Evolutionary conservation across 2,888 invertebrate genomes (phyloP), one percentile per base, ranked within the genome.

Genomic region (Epinotia ramella): DNA sequence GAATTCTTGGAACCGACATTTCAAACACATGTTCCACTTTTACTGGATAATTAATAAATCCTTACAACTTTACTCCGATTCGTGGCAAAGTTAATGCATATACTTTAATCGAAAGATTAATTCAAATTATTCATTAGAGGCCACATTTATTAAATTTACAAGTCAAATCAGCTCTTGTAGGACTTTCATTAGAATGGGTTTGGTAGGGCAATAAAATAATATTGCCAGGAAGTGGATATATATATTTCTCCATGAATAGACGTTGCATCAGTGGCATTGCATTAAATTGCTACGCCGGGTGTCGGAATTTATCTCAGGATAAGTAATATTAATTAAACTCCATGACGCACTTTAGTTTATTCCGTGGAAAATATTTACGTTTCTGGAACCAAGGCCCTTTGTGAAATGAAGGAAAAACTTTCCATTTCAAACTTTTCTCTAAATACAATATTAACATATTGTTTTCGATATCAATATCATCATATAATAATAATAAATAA

Each of bases 71-170:
- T 13, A 7, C 28, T 33, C 49, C 18, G 5, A 13, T 24, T n/a
- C 18, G 16, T 24, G 56, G 67, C 44, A 62, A 72, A 67, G 67
- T 67, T 67, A 76, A 71, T 76, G 71, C n/a, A n/a, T 71, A 75
- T 65, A 75, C 53, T 56, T 28, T 63, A 72, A 72, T 72, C 67
- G 63, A 60, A 72, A 62, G 46, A 63, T 67, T 63, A 49, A 75
- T 77, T 78, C 70, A 77, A 77, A 78, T 78, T 73, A 73, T 78
- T 78, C 78, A 74, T 78, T 75, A 74, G 69, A 18, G 49, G 66
- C 53, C 62, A 49, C 66, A 63, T 71, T 73, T 74, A 77, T 77
- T 77, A 59, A 78, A 77, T 78, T 73, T 70, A 63, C 77, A 77
- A 77, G 72, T 78, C 68, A 74, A 77, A 78, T 73, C 66, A 76